Evolutionary conservation across 2,797 vertebrate species (phyloP), one percentile per base, ranked within the genome.

Genomic region (Champsocephalus gunnari): DNA sequence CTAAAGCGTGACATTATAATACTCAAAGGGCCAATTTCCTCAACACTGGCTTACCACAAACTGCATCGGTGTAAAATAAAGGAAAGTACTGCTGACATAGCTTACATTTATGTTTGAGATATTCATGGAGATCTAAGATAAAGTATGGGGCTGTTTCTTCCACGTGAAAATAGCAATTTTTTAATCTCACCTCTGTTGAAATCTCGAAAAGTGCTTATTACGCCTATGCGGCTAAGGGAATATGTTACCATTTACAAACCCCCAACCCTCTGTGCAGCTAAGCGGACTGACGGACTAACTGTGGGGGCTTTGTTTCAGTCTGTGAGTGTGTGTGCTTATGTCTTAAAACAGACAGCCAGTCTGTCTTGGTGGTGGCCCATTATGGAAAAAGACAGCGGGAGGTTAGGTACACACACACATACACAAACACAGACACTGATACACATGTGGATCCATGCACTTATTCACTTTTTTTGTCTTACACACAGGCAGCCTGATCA

Each of bases 341-440:
- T 82, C 73, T 87, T 82, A 73, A 91, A 89, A 81, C 75, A 79
- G 71, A 82, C 71, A 50, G 70, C 4, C 12, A 5, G 45, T 73
- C 84, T 81, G 80, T 69, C 88, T 85, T 72, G 87, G 88, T 87
- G 91, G 92, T 91, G 89, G 91, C 80, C 80, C 88, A 67, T 88
- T 87, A 73, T 57, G 83, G 82, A 84, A 86, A 84, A 90, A 87
- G 62, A 70, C 88, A 88, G 87, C 73, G n/a, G 88, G 92, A 87
- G 90, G 81, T 66, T 75, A 83, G 77, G 56, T 69, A 87, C 41
- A 84, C 82, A 81, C 83, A 80, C 77, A 38, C 8, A 38, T 9
- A 38, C 19, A 50, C 43, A 34, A 16, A 65, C 59, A 56, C 2
- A 9, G 50, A 84, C 6, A 17, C 58, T 71, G 50, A 80, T 56